Conservation (phyloP, 2,888 invertebrate species). For the Erebia aethiops region DNA sequence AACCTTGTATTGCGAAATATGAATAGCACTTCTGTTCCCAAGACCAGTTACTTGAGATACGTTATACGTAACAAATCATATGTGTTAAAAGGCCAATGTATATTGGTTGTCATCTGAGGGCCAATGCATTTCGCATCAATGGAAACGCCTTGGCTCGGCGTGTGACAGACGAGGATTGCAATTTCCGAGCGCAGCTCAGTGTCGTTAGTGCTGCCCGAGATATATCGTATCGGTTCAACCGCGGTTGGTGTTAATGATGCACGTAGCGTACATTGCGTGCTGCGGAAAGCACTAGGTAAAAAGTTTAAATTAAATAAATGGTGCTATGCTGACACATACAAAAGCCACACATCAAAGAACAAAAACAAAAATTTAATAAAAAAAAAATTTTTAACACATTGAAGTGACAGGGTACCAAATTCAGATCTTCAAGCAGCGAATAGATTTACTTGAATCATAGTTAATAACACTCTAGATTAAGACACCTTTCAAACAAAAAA, state of each 20-base stretch:
- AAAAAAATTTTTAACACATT: too few relatives aligned
- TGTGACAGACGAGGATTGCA: slow-evolving; percentile 76
- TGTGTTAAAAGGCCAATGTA: not conserved
- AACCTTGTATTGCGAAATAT: slow-evolving; percentile 17
- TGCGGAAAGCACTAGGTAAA: too few relatives aligned
- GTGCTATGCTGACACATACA: too few relatives aligned
- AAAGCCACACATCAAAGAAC: too few relatives aligned
- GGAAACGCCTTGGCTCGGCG: slow-evolving; percentile 54
- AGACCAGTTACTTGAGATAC: not conserved
- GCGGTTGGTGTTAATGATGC: slow-evolving; percentile 54
- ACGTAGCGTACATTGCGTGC: slow-evolving; percentile 53
- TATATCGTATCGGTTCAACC: slow-evolving; percentile 51
- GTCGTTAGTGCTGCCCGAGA: slow-evolving; percentile 55
- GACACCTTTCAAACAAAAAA: too few relatives aligned
- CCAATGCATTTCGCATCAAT: slow-evolving; percentile 21
- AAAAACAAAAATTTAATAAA: too few relatives aligned
- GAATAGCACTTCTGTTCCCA: slow-evolving; percentile 13
- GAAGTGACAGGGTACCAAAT: too few relatives aligned
- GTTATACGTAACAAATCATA: not conserved
- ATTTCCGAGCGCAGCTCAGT: slow-evolving; percentile 70
- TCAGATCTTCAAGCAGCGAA: too few relatives aligned
- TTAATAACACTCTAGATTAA: too few relatives aligned
- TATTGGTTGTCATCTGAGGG: not conserved
- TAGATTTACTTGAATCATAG: too few relatives aligned
- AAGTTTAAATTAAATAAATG: too few relatives aligned